Base-by-base conservation (phyloP, 2,797 vertebrate genomes). In the Hypotaenidia philippensis region DNA sequence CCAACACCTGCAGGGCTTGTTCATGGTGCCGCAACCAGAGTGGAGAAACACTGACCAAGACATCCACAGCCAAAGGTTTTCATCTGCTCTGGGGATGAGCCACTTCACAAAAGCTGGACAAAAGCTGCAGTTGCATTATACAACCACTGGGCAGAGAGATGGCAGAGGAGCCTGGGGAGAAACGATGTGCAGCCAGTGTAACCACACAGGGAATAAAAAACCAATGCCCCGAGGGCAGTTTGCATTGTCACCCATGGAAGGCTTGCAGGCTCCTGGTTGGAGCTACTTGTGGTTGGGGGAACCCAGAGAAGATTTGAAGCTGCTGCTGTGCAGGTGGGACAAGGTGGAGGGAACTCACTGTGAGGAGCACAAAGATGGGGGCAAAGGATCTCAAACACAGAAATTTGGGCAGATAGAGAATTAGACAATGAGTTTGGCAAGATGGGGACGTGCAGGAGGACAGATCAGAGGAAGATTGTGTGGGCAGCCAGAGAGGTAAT, bases 341-440 rank as follows among this genome's bases (percentile, higher is more conserved):
- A 17, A 41, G 31, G 65, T 0, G 4, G 16, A 26, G 13, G 4
- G 34, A 40, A 40, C 38, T 64, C 50, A 27, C 52, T 36, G 34
- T 1, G 10, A 87, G 50, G 16, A 4, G n/a, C 32, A 27, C 1
- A 2, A 77, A 40, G 38, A 50, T 2, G 18, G 10, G 7, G 22
- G 21, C 41, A 57, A 55, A 49, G 19, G 36, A 60, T 34, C 45
- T 82, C 44, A 18, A 9, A 64, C 64, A 19, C 12, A 21, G 31
- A 75, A 70, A 68, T 36, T 3, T 29, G 22, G 55, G 10, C 36
- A 32, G 59, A 44, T 66, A 38, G n/a, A 32, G 64, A 71, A 65
- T 4, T 45, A n/a, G 41, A 44, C 36, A 61, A 50, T 0, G 2
- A 81, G 23, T 32, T 55, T 5, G 6, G 36, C 0, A 4, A 38